Evolutionary conservation across 1,140 invertebrate genomes (phyloP).

Genomic region (Chionoecetes opilio): DNA sequence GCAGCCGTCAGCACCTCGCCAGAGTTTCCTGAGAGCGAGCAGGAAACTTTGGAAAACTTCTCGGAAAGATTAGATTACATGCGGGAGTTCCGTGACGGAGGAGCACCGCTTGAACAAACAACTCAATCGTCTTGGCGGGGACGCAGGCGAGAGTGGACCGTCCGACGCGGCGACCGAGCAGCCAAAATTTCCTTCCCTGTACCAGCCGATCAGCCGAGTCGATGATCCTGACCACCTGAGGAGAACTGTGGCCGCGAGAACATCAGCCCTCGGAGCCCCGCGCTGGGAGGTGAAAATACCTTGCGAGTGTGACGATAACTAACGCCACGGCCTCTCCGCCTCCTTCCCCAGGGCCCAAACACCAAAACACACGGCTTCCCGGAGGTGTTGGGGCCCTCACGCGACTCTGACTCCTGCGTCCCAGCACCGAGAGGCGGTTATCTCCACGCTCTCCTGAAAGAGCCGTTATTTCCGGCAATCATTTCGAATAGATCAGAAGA

Average conservation of each 20-base stretch:
- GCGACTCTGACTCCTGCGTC: not conserved
- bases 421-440: not conserved
- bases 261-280: not conserved
- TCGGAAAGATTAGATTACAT: constrained; percentile 52
- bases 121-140: constrained; percentile 37
- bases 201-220: constrained; percentile 16
- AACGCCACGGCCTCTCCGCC: not conserved
- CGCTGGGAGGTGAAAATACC: not conserved
- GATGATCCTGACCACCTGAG: constrained; percentile 4
- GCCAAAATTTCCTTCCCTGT: not conserved
- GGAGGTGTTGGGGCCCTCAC: not conserved
- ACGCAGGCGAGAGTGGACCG: not conserved
- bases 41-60: constrained; percentile 19
- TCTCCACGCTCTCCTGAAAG: not conserved
- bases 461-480: constrained; percentile 56
- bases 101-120: not conserved
- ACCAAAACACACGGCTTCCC: not conserved
- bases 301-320: not conserved
- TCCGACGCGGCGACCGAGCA: not conserved
- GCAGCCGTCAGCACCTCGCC: not conserved
- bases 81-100: constrained; percentile 54
- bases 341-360: not conserved
- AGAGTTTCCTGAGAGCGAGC: not conserved
- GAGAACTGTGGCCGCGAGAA: not conserved
- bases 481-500: constrained; percentile 43